Evolutionary conservation across 2,113 vertebrate species (phyloP), one percentile per base, ranked within the genome.

Genomic region (Fulmarus glacialis): DNA sequence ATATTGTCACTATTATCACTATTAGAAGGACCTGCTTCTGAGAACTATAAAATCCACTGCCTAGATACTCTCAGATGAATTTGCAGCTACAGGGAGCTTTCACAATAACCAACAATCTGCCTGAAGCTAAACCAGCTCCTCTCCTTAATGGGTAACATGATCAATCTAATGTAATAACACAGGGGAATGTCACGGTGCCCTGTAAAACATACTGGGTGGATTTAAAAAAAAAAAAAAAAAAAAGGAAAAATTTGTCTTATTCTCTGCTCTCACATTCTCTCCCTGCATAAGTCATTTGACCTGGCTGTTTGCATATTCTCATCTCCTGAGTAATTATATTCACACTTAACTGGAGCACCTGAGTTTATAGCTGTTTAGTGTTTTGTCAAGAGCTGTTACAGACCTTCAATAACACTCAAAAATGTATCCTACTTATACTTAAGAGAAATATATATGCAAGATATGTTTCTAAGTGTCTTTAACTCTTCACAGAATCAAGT

Each of bases 151-250:
- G 29, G 5, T 27, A 60, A 15, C 1, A 12, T 29, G 36, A 64
- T 52, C 34, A 19, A 36, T 50, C 15, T 38, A 20, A 55, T 5
- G 12, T 11, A 48, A 23, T 23, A 66, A n/a, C 29, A 75, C 11
- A 58, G 9, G 82, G 5, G 15, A 82, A 75, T 16, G 23, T 66
- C 30, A 48, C 1, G 2, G 12, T 52, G 4, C 12, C 15, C 17
- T 27, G 52, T 64, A 64, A 4, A 63, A 38, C 0, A 1, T 15
- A 23, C 3, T 30, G 4, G 5, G 4, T 38, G 17, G 10, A 42
- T 34, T 59, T 14, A 62, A 12, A 34, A 24, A 36, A 4, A 3
- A 26, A 60, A 55, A 24, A 45, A 62, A 12, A 34, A 20, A 36
- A 43, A 12, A 23, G 17, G 16, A 23, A 21, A 32, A 47, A 64